Evolutionary conservation across 2,888 invertebrate genomes (phyloP), one percentile per base, ranked within the genome.

Genomic region (Drosophila aldrichi): DNA sequence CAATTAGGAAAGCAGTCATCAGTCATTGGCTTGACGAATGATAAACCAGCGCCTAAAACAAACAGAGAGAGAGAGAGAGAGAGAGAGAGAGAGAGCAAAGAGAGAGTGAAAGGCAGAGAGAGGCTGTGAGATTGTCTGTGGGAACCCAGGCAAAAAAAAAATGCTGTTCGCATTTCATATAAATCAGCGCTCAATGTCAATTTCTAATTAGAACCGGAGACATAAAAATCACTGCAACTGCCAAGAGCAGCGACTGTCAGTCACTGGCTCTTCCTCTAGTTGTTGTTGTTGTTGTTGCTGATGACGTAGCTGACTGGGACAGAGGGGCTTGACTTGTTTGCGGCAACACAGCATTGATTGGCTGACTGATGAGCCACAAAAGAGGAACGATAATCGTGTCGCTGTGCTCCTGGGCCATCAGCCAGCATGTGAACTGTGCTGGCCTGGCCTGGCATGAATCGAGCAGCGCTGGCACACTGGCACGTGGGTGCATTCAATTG

Each of bases 161-260:
- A n/a, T n/a, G n/a, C 44, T 48, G 62, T 57, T 68, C 69, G 60
- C 83, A 67, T 78, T 83, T 82, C 70, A 58, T 58, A 81, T 83
- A 86, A 86, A 88, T 88, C 89, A 88, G 52, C 81, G 82, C 78
- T 83, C 85, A 86, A 83, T 86, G 85, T 70, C 88, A 69, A 80
- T 70, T 82, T 88, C 82, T 80, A 88, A 86, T 86, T 88, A 86
- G 84, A 86, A 80, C 80, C 86, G 86, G 78, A 86, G 86, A 88
- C 86, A 80, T 78, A 81, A 80, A 85, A 88, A 82, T 82, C 82
- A 73, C 74, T 51, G 67, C 61, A 67, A 61, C 63, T 70, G 66
- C 63, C 77, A 71, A 54, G 65, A 66, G 61, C 54, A 70, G 54
- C 65, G 38, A 18, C 54, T 58, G 56, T n/a, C 48, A 40, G 48